A percentile compares a stretch with the other conserved stretches of the same genome.
Conservation (phyloP, 2,113 vertebrate species). For the Paratilapia polleni region DNA sequence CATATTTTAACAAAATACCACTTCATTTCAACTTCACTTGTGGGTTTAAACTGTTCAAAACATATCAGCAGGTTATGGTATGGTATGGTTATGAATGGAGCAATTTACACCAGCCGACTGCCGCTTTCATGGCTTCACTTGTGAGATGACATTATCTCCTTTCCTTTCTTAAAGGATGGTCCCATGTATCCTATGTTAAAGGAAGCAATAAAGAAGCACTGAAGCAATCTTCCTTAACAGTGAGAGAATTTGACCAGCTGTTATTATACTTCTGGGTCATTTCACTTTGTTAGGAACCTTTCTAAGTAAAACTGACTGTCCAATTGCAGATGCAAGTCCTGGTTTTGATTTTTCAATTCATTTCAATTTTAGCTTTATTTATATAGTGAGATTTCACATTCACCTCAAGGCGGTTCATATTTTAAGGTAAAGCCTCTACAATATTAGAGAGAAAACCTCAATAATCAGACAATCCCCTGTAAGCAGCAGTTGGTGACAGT, state of each 20-base stretch:
- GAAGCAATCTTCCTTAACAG: neutral
- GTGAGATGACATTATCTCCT: neutral
- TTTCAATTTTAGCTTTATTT: no score
- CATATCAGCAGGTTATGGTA: neutral
- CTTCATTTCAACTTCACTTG: neutral
- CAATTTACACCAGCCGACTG: neutral
- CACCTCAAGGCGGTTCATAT: no score
- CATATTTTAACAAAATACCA: neutral
- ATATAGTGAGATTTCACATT: no score
- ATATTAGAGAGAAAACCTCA: no score
- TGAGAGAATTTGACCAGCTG: neutral
- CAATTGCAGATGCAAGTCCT: neutral
- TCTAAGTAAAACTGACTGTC: neutral
- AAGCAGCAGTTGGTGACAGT: no score
- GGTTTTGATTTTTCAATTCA: neutral
- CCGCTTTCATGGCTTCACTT: neutral
- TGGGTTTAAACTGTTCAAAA: neutral
- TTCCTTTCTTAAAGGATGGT: neutral
- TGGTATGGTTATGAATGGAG: neutral
- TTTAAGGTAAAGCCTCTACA: no score
- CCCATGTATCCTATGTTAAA: neutral
- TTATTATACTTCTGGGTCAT: neutral
- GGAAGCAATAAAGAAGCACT: no score
- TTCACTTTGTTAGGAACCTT: neutral
- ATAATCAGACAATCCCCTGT: no score